These are phyloP conservation scores for Caenorhabditis sulstoni DNA, from an alignment of 2,888 invertebrate genomes.

Conservation along the genomic window DNA sequence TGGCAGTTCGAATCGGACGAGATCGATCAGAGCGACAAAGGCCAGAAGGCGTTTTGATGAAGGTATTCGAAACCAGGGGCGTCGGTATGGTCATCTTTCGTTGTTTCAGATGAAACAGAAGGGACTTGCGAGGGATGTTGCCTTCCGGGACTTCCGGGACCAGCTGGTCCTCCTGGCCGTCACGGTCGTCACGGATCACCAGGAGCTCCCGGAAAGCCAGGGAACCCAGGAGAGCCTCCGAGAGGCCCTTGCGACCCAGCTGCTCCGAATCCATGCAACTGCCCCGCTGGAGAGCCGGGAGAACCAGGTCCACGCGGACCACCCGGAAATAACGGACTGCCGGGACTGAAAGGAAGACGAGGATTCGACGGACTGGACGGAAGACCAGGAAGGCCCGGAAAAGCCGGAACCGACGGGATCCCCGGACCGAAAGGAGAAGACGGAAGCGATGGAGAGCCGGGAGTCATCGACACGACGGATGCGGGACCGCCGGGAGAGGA, in stretches of 20 bases:
- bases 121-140: slow-evolving; percentile 71
- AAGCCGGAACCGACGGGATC: slow-evolving; percentile 53
- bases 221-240: slow-evolving; percentile 51
- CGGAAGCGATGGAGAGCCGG: slow-evolving; percentile 56
- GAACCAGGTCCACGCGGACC: slow-evolving; percentile 61
- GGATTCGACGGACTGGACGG: slow-evolving; percentile 65
- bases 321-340: slow-evolving; percentile 62
- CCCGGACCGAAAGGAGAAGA: slow-evolving; percentile 52
- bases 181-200: slow-evolving; percentile 50
- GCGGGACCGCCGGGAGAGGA: slow-evolving; percentile 61
- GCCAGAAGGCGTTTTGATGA: slow-evolving; percentile 51
- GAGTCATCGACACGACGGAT: slow-evolving; percentile 33
- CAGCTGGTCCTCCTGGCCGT: slow-evolving; percentile 56
- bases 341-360: slow-evolving; percentile 57
- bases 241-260: slow-evolving; percentile 51
- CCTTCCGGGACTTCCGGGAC: slow-evolving; percentile 71
- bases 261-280: slow-evolving; percentile 49
- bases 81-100: background rate
- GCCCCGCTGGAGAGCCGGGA: slow-evolving; percentile 66
- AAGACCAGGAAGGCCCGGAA: slow-evolving; percentile 64
- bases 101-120: slow-evolving; percentile 23
- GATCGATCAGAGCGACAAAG: slow-evolving; percentile 30
- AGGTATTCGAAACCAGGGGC: slow-evolving; percentile 9
- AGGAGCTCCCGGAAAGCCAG: slow-evolving; percentile 60
- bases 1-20: slow-evolving; percentile 22